These are phyloP conservation scores for Rhimphoctona megacephalus DNA, from an alignment of 2,888 invertebrate species.

Conservation along the genomic window DNA sequence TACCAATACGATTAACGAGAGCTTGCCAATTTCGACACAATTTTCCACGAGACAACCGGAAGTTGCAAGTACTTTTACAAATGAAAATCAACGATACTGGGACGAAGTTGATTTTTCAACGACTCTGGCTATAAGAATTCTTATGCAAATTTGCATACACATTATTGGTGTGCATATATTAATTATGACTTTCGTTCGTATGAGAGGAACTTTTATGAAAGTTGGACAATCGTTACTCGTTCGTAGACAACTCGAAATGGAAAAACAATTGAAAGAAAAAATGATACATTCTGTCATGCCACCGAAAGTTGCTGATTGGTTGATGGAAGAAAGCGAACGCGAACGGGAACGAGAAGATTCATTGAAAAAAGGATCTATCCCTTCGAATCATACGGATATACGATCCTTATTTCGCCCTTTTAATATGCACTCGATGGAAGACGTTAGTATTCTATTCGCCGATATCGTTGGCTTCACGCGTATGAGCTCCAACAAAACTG, in stretches of 20 bases:
- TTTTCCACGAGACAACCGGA: not conserved
- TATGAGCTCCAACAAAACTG: constrained; percentile 98
- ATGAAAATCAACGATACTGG: constrained; percentile 53
- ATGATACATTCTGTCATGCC: constrained; percentile 99
- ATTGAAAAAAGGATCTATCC: constrained; percentile 83
- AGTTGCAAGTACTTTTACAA: constrained; percentile 3
- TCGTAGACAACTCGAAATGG: constrained; percentile 95
- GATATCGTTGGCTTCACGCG: constrained; percentile 99
- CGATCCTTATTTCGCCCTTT: constrained; percentile 96
- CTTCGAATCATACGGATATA: constrained; percentile 87
- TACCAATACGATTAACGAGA: constrained; percentile 41
- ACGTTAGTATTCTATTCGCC: constrained; percentile 98
- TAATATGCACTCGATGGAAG: constrained; percentile 98
- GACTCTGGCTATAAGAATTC: constrained; percentile 88
- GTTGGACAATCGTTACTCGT: constrained; percentile 97
- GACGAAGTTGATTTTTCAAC: constrained; percentile 78
- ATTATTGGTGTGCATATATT: constrained; percentile 96
- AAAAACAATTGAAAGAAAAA: constrained; percentile 97
- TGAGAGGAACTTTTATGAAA: constrained; percentile 98
- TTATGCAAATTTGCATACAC: constrained; percentile 96
- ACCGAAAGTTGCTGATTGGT: constrained; percentile 94
- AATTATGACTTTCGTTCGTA: constrained; percentile 96
- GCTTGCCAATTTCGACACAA: not conserved
- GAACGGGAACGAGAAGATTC: constrained; percentile 87
- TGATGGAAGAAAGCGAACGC: constrained; percentile 91